Base-by-base conservation (phyloP, 2,113 vertebrate species). In the Malurus alboscapulatus region DNA sequence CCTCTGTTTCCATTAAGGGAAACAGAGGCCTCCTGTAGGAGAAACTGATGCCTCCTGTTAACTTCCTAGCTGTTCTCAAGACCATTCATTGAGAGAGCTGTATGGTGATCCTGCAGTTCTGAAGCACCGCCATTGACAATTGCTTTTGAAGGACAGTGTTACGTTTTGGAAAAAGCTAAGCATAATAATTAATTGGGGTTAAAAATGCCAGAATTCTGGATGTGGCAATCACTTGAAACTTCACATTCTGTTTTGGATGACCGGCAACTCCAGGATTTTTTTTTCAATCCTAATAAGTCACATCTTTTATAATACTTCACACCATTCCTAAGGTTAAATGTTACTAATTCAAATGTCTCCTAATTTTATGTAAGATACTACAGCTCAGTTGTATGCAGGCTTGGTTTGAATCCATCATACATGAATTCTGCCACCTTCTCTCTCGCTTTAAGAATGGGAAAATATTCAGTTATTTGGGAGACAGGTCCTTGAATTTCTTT, bases 221-320 rank as follows among this genome's bases (percentile, higher is more conserved):
- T 80, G n/a, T 45, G 72, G 36, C 45, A 34, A 50, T 77, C 40
- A 27, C 24, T 63, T 73, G 21, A 82, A 75, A 68, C 29, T 38
- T 36, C 17, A 44, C 1, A 0, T 85, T 79, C 53, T 59, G 4
- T 51, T 91, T 63, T 36, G 32, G 7, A 21, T 84, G 27, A 65
- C 7, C 38, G 1, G 1, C 58, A 50, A 62, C 34, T 91, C 42
- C 29, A 58, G 34, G 13, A 82, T 7, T 12, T n/a, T 11, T 7
- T 34, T 9, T 2, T 2, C 6, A 40, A 55, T n/a, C 1, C 1
- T 44, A 80, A 0, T 51, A 69, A 78, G 14, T 78, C 24, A 38
- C 7, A 36, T 59, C 27, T 84, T 81, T 32, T 74, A 1, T 59
- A 88, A 12, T 61, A 62, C 55, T 80, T 81, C 15, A 69, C n/a